A percentile compares a stretch with the other conserved stretches of the same genome.
Evolutionary conservation across 2,113 vertebrate genomes (phyloP).

Genomic region (Stegastes partitus): DNA sequence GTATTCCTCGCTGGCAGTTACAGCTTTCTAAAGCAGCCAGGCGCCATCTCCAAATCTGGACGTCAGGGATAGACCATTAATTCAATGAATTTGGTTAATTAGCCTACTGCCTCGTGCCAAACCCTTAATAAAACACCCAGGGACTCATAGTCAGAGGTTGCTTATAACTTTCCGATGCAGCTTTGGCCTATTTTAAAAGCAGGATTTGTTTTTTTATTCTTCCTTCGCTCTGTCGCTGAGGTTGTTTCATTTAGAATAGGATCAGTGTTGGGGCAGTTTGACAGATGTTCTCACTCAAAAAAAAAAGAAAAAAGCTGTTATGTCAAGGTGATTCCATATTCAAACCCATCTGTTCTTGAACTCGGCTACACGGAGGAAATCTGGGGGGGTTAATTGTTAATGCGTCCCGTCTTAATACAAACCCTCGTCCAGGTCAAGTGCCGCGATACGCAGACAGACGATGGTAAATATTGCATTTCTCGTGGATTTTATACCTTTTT

Average conservation of each 20-base stretch:
- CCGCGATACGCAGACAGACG: not conserved
- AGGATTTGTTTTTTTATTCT: slow-evolving; percentile 4
- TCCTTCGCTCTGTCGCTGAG: slow-evolving; percentile 5
- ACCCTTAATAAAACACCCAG: slow-evolving; percentile 47
- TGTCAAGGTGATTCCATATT: slow-evolving; percentile 53
- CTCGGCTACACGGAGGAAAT: slow-evolving; percentile 12
- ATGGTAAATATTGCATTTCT: not conserved
- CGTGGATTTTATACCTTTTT: not conserved
- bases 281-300: slow-evolving; percentile 48
- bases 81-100: slow-evolving; percentile 71
- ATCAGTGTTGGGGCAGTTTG: slow-evolving; percentile 37
- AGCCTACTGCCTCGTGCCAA: slow-evolving; percentile 58
- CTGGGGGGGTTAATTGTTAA: slow-evolving; percentile 8
- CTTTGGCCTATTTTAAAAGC: slow-evolving; percentile 47
- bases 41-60: slow-evolving; percentile 38
- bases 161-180: slow-evolving; percentile 39
- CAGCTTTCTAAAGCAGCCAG: slow-evolving; percentile 54
- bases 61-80: slow-evolving; percentile 55
- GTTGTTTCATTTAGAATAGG: slow-evolving; percentile 27
- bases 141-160: slow-evolving; percentile 41
- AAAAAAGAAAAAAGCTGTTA: slow-evolving; percentile 26
- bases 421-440: not conserved
- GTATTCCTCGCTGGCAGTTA: slow-evolving; percentile 46
- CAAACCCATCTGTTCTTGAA: slow-evolving; percentile 50
- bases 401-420: slow-evolving; percentile 1